Base-by-base conservation (phyloP, 2,888 invertebrate genomes). In the Myopa testacea region DNA sequence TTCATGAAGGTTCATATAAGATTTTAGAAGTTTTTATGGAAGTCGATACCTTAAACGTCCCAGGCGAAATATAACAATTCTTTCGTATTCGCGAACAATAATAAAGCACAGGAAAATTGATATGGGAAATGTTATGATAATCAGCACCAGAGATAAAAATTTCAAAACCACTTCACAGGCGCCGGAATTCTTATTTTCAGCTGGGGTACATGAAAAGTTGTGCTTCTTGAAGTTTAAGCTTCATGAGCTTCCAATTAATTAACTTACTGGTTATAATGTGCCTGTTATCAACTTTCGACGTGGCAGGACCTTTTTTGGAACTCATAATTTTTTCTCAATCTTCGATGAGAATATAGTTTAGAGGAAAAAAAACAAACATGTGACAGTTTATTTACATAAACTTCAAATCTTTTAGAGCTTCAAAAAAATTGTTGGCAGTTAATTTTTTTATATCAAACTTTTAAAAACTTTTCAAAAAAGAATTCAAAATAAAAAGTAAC, bases 1-100 rank as follows among this genome's bases (percentile, higher is more conserved):
- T 63, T 19, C 34, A 12, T 62, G 19, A 6, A 26, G 7, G 6
- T 34, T 26, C 45, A 45, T 45, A 45, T 45, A 12, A 58, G 34
- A 62, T 26, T 14, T 34, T 3, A n/a, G 16, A 14, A 55, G 10
- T 55, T 55, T n/a, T 37, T 65, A 38, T 65, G 19, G 5, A 14
- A 38, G 14, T 37, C 14, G 34, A 37, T 78, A 84, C 76, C 83
- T 82, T 40, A 88, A 75, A 5, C 86, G 85, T 1, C 93, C 93
- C 82, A 93, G 88, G 0, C 93, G 90, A 86, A 93, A 92, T 77
- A 93, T 91, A 6, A 93, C 92, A 62, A 91, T 91, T 82, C 93
- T 87, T 83, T 92, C 91, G 84, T 91, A 93, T 84, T 92, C 92
- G 78, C 91, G 90, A 4, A 92, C 90, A 26, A 91, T 89, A 84